Percentiles rank a stretch among this genome's conserved stretches.
These are phyloP conservation scores for Syritta pipiens DNA, from an alignment of 2,888 invertebrate species.

Conservation along the genomic window DNA sequence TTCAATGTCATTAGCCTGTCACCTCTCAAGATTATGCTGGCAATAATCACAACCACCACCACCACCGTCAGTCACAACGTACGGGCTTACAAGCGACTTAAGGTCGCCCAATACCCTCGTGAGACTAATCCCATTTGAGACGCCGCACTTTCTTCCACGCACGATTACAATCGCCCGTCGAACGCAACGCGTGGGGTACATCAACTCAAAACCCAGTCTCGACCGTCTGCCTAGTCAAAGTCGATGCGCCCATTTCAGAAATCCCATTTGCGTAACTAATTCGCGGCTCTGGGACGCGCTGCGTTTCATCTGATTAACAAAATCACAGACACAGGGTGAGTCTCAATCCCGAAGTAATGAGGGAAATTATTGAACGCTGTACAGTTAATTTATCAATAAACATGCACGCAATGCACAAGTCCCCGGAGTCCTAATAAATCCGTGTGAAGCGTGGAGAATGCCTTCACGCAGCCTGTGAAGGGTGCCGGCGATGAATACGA, in stretches of 20 bases:
- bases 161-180: constrained; percentile 49
- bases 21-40: constrained; percentile 31
- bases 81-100: constrained; percentile 15
- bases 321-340: constrained; percentile 12
- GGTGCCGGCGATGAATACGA: constrained; percentile 25
- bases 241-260: constrained; percentile 20
- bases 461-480: constrained; percentile 13
- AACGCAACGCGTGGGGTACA: constrained; percentile 57
- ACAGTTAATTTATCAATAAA: constrained; percentile 64
- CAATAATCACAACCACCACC: constrained; percentile 27
- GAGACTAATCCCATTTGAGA: constrained; percentile 59
- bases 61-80: constrained; percentile 26
- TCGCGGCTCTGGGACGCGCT: constrained; percentile 28
- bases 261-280: constrained; percentile 64
- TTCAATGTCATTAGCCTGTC: not conserved
- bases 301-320: constrained; percentile 51
- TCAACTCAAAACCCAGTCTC: constrained; percentile 11
- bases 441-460: constrained; percentile 58
- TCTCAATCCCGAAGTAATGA: constrained; percentile 25
- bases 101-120: constrained; percentile 13
- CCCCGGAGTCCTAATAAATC: constrained; percentile 22
- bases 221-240: not conserved
- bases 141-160: constrained; percentile 59
- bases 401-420: constrained; percentile 11
- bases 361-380: constrained; percentile 40